phyloP scores from a whole-genome alignment of 2,797 vertebrate genomes.

The Chlorospingus semifuscus region DNA sequence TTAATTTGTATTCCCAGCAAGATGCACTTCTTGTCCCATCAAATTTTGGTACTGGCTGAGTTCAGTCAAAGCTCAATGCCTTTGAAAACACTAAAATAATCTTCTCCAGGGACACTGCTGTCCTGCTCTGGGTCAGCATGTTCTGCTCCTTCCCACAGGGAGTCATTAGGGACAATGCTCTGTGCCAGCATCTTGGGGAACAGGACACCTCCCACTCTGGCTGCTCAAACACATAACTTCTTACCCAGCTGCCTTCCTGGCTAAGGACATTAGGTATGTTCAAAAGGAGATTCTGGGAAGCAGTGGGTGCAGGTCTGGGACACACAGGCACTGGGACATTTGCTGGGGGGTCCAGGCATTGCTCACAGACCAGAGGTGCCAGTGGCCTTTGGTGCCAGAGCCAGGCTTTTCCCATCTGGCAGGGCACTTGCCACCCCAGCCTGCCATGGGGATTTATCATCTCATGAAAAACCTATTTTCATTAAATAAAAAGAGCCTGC shows the following conservation, averaged over 20 bases:
- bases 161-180: background rate
- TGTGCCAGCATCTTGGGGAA: background rate
- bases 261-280: background rate
- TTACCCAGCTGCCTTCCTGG: background rate
- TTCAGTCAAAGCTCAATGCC: background rate
- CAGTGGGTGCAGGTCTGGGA: background rate
- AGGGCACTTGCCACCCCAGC: background rate
- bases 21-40: background rate
- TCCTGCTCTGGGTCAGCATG: background rate
- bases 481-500: background rate
- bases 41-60: background rate
- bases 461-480: background rate
- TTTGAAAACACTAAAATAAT: background rate
- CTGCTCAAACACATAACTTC: background rate
- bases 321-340: background rate
- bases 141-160: background rate
- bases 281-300: background rate
- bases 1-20: background rate
- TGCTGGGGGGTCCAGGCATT: background rate
- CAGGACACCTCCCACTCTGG: background rate
- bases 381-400: background rate
- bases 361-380: background rate
- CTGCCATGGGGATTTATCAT: background rate
- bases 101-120: background rate
- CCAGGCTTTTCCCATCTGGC: background rate